Base-by-base conservation (phyloP, 2,888 invertebrate genomes). In the Lasioglossum malachurum region DNA sequence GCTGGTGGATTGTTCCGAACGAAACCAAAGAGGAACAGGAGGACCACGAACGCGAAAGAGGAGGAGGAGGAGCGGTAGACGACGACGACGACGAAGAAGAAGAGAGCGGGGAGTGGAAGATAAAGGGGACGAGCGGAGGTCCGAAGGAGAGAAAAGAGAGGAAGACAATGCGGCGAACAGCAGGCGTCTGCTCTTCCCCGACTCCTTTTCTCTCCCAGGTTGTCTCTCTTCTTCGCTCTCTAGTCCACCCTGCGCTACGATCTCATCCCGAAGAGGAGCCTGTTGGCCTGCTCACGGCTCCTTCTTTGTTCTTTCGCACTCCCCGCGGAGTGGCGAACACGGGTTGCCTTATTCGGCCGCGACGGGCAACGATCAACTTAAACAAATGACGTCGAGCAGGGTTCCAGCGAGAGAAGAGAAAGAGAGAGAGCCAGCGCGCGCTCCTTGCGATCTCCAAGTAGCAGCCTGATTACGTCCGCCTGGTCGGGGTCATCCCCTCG, bases 291-390 rank as follows among this genome's bases (percentile, higher is more conserved):
- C 86, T 73, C 73, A 75, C 79, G 71, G 81, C 78, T 86, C 78
- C 83, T 91, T 92, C 94, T 93, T 94, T 93, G 94, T 93, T 92
- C 93, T 92, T 94, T 93, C 92, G 89, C 93, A 92, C 93, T 92
- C 89, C 90, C 88, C 86, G 86, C 89, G 71, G 91, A 89, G 90
- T 85, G 87, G 84, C 82, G 88, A 92, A 90, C 90, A 88, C 82
- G 86, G 83, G 86, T 92, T 88, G 89, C 92, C 93, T 93, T 93
- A 92, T 93, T 93, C 92, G 91, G 92, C 31, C 80, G 82, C 84
- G 89, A 90, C 87, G 86, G 84, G 78, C 83, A 89, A 88, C 88
- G 89, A 92, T 89, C 88, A 87, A 84, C 89, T 91, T 87, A 91
- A 93, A 92, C 94, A 94, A 93, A 93, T 94, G 92, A 92, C 88